Evolutionary conservation across 2,797 vertebrate species (phyloP).

Genomic region (Eulemur mongoz): DNA sequence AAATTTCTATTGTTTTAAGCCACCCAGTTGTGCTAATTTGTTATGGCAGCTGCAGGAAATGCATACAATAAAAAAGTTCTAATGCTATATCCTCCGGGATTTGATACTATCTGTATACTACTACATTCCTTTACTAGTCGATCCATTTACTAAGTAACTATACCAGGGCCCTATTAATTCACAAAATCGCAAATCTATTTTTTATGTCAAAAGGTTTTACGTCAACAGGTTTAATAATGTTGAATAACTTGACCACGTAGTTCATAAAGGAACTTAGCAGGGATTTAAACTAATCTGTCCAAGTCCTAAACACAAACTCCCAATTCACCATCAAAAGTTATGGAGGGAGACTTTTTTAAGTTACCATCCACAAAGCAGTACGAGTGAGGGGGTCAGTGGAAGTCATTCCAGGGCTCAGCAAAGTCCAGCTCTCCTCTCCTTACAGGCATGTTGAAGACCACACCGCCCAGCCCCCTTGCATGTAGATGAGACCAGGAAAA

Average conservation of each 20-base stretch:
- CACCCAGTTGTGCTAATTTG: not conserved
- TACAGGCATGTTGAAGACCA: rapidly evolving
- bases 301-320: not conserved
- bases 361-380: not conserved
- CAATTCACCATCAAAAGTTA: not conserved
- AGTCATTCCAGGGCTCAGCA: not conserved
- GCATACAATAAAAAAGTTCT: not conserved
- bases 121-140: not conserved
- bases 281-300: not conserved
- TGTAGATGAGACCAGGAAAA: rapidly evolving
- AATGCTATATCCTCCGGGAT: not conserved
- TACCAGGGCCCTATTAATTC: not conserved
- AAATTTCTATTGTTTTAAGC: not conserved
- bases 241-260: not conserved
- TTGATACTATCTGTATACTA: not conserved
- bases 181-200: not conserved
- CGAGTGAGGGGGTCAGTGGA: not conserved
- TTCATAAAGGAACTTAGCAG: not conserved
- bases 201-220: not conserved
- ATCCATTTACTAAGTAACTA: not conserved
- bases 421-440: not conserved
- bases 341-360: not conserved
- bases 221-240: not conserved
- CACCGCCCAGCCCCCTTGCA: rapidly evolving
- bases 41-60: not conserved